phyloP scores from a whole-genome alignment of 2,797 vertebrate species.

The Florisuga fusca region DNA sequence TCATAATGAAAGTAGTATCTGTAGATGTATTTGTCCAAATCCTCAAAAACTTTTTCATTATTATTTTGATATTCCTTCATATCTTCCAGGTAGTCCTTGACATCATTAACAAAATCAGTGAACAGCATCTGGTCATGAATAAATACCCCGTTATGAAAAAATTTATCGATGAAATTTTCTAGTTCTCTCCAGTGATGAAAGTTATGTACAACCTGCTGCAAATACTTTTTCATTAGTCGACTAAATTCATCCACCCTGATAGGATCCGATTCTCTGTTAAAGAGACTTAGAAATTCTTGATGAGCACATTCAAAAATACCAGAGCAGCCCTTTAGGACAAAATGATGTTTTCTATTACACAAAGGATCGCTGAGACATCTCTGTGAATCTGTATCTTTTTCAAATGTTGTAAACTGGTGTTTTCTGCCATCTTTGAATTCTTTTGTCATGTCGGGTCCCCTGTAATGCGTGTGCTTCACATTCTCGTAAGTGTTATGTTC shows the following conservation, averaged over 20 bases:
- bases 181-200: slow-evolving; percentile 95
- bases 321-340: slow-evolving; percentile 82
- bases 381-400: slow-evolving; percentile 39
- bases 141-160: slow-evolving; percentile 93
- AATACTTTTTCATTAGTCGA: slow-evolving; percentile 88
- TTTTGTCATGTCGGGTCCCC: slow-evolving; percentile 63
- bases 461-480: slow-evolving; percentile 72
- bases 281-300: slow-evolving; percentile 88
- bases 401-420: slow-evolving; percentile 32
- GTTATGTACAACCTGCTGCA: slow-evolving; percentile 88
- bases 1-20: slow-evolving; percentile 91
- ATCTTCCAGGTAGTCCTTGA: slow-evolving; percentile 90
- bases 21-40: slow-evolving; percentile 91
- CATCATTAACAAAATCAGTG: slow-evolving; percentile 91
- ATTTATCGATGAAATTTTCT: slow-evolving; percentile 88
- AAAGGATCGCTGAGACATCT: slow-evolving; percentile 33
- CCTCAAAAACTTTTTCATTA: slow-evolving; percentile 84
- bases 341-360: slow-evolving; percentile 47
- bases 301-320: slow-evolving; percentile 89
- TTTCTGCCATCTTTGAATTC: slow-evolving; percentile 49
- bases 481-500: slow-evolving; percentile 68
- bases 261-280: slow-evolving; percentile 87
- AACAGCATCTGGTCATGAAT: slow-evolving; percentile 96
- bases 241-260: slow-evolving; percentile 91
- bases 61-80: slow-evolving; percentile 87